A percentile compares a stretch with the other conserved stretches of the same genome.
These are phyloP conservation scores for Xiphophorus maculatus DNA, from an alignment of 2,113 vertebrate genomes.

Conservation along the genomic window DNA sequence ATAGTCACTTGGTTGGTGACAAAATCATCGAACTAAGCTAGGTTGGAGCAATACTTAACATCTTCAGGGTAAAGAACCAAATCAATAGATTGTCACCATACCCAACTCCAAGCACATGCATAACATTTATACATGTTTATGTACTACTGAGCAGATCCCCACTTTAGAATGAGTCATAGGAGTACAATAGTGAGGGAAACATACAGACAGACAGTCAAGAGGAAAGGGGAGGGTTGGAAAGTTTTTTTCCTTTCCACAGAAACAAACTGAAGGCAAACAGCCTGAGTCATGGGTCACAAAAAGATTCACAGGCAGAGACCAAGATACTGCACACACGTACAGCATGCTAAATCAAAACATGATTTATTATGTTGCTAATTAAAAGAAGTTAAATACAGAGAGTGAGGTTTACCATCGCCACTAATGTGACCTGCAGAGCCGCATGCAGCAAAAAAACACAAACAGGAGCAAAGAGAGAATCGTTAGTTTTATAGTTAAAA, in stretches of 20 bases:
- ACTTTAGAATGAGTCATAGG: constrained; percentile 12
- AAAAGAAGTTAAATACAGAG: constrained; percentile 38
- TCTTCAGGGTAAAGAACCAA: not conserved
- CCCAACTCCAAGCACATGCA: constrained; percentile 40
- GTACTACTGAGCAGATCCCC: constrained; percentile 15
- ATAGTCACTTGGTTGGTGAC: not conserved
- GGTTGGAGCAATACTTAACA: not conserved
- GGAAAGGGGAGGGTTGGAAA: constrained; percentile 66
- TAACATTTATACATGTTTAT: constrained; percentile 15
- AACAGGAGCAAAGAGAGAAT: constrained; percentile 39
- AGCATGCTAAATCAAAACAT: not conserved
- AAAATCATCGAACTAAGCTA: constrained; percentile 1
- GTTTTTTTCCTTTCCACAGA: constrained; percentile 62
- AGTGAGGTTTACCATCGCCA: constrained; percentile 76
- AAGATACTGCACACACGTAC: constrained; percentile 7
- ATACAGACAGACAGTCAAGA: constrained; percentile 14
- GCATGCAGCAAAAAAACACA: constrained; percentile 57
- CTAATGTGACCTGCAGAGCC: constrained; percentile 73
- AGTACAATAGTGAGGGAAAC: constrained; percentile 24
- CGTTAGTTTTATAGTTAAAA: constrained; percentile 46
- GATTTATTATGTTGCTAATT: constrained; percentile 8
- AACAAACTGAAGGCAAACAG: constrained; percentile 68
- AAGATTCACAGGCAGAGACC: constrained; percentile 32
- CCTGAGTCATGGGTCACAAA: constrained; percentile 67
- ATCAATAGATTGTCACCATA: constrained; percentile 49